A percentile compares a stretch with the other conserved stretches of the same genome.
Conservation (phyloP, 2,888 invertebrate species). For the Megamerina dolium region DNA sequence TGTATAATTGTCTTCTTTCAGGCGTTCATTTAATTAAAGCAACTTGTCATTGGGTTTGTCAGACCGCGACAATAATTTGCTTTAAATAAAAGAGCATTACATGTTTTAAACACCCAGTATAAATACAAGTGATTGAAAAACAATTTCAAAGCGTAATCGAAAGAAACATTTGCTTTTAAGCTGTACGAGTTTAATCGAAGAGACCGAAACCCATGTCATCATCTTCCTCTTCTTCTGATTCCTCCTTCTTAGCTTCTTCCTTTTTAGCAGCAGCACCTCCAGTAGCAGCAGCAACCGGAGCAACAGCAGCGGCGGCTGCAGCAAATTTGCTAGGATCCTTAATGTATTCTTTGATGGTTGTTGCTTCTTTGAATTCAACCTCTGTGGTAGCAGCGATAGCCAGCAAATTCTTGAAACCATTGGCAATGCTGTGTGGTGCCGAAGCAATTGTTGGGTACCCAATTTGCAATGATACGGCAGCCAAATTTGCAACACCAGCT, state of each 20-base stretch:
- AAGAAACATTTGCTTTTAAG: neutral
- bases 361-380: conserved; percentile 89
- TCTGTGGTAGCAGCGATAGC: conserved; percentile 96
- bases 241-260: conserved; percentile 77
- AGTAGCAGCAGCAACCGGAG: conserved; percentile 57
- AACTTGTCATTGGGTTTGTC: conserved; percentile 49
- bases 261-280: conserved; percentile 60
- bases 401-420: conserved; percentile 96
- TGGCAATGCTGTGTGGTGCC: conserved; percentile 94
- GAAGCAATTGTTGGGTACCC: conserved; percentile 96
- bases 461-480: conserved; percentile 85
- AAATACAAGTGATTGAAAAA: conserved; percentile 1
- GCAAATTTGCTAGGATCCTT: conserved; percentile 97
- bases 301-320: conserved; percentile 57
- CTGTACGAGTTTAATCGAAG: conserved; percentile 62
- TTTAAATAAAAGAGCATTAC: neutral
- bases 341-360: conserved; percentile 85
- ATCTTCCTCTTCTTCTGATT: conserved; percentile 70
- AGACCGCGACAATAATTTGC: conserved; percentile 47
- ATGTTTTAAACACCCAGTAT: too few species aligned
- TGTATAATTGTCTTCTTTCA: too few species aligned
- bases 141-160: neutral
- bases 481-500: conserved; percentile 90
- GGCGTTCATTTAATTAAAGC: too few species aligned
- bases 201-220: conserved; percentile 99